Conservation (phyloP, 2,113 vertebrate species). For the Brienomyrus brachyistius region DNA sequence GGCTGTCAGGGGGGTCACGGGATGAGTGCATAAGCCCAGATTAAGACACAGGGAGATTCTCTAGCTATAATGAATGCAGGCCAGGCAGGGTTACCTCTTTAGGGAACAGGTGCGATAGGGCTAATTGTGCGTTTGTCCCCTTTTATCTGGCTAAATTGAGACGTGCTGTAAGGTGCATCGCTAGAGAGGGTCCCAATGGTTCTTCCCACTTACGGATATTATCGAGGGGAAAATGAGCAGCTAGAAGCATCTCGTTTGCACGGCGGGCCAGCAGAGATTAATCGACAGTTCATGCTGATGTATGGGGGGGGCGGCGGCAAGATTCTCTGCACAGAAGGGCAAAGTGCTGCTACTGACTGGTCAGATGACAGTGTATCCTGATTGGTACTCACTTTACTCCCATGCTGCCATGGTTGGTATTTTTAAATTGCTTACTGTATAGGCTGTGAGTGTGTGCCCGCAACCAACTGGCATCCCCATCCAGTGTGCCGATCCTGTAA, state of each 20-base stretch:
- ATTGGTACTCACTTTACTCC: neutral
- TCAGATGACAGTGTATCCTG: neutral
- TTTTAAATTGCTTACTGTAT: neutral
- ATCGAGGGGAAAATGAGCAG: slow-evolving; percentile 1
- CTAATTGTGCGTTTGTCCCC: neutral
- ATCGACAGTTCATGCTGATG: neutral
- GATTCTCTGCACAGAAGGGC: neutral
- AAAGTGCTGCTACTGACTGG: neutral
- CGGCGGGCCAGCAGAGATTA: neutral
- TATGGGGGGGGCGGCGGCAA: neutral
- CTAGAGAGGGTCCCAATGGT: neutral
- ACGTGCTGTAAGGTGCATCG: neutral
- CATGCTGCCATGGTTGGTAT: neutral
- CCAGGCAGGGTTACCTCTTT: slow-evolving; percentile 3
- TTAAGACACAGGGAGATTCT: neutral
- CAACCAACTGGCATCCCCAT: neutral
- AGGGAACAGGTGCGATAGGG: neutral
- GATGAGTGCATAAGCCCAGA: neutral
- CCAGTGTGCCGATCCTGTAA: neutral
- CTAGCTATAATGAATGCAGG: neutral
- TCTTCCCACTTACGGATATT: neutral
- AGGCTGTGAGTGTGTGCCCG: neutral
- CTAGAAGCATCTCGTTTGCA: slow-evolving; percentile 9
- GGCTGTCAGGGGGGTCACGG: slow-evolving; percentile 6
- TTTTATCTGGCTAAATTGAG: slow-evolving; percentile 9